A percentile compares a stretch with the other conserved stretches of the same genome.
phyloP scores from a whole-genome alignment of 35 echinoderm and acorn worm species.

The Eucidaris tribuloides region DNA sequence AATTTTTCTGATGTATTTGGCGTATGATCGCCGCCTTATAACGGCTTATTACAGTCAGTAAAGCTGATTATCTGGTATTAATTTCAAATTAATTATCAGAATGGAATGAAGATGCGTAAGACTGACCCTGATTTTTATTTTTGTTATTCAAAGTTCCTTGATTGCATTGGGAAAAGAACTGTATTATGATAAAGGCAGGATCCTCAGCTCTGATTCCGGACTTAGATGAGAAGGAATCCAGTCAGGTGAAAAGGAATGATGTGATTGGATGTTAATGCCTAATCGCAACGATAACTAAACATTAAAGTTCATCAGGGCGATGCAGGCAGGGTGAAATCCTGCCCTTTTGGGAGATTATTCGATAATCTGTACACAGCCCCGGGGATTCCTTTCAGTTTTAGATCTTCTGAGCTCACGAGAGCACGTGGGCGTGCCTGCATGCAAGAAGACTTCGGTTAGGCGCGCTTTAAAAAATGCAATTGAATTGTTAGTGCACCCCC shows the following conservation, averaged over 20 bases:
- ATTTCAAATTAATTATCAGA: slow-evolving; percentile 38
- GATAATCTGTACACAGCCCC: slow-evolving; percentile 17
- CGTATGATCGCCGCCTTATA: background rate
- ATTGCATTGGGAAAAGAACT: too few relatives aligned
- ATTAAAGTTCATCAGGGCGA: slow-evolving; percentile 14
- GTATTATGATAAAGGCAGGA: too few relatives aligned
- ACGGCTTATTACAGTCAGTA: slow-evolving; percentile 14
- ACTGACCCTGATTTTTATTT: too few relatives aligned
- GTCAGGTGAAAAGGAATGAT: too few relatives aligned
- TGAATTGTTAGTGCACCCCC: slow-evolving; percentile 2
- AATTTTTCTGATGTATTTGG: too few relatives aligned
- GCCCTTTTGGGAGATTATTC: background rate
- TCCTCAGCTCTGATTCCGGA: too few relatives aligned
- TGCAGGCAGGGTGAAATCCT: background rate
- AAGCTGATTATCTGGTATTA: slow-evolving; percentile 30
- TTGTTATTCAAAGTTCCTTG: too few relatives aligned
- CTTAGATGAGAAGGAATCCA: too few relatives aligned
- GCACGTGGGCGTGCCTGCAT: background rate
- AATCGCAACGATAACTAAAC: slow-evolving; percentile 29
- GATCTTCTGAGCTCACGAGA: background rate
- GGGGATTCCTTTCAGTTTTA: background rate
- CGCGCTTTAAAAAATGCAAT: background rate
- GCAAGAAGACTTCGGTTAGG: background rate
- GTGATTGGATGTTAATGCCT: slow-evolving; percentile 29
- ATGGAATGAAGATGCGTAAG: slow-evolving; percentile 10